Evolutionary conservation across 2,797 vertebrate species (phyloP).

Genomic region (Lepidocolaptes lacrymiger): DNA sequence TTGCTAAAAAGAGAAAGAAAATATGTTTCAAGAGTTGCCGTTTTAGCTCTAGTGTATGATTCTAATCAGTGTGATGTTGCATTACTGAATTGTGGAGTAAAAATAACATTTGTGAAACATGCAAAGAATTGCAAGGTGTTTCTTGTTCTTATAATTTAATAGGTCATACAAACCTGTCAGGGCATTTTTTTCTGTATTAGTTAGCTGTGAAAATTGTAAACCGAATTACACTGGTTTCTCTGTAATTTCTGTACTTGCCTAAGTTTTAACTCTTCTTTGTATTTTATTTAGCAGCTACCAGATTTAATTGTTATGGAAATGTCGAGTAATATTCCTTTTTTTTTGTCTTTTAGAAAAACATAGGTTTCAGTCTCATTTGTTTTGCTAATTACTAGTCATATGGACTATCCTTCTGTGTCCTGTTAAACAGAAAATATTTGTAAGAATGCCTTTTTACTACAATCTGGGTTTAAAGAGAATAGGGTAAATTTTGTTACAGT

Average conservation of each 20-base stretch:
- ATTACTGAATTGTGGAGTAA: background rate
- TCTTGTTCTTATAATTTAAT: background rate
- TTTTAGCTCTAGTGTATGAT: background rate
- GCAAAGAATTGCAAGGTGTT: background rate
- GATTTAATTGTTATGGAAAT: background rate
- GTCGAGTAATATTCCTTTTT: background rate
- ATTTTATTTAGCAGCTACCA: background rate
- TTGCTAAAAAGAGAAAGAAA: background rate
- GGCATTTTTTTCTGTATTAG: background rate
- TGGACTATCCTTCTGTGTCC: background rate
- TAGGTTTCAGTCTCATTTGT: background rate
- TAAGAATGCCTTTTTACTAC: background rate
- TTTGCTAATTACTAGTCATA: background rate
- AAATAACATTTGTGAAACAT: background rate
- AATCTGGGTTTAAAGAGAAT: background rate
- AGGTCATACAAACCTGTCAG: background rate
- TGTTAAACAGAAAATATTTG: background rate
- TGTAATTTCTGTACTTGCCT: background rate
- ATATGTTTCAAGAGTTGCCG: background rate
- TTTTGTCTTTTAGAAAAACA: background rate
- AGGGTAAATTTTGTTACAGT: background rate
- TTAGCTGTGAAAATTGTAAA: background rate
- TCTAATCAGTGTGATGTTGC: background rate
- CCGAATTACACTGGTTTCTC: background rate
- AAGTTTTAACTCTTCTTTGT: background rate